These are phyloP conservation scores for Hylaeus volcanicus DNA, from an alignment of 1,140 invertebrate genomes.

Conservation along the genomic window DNA sequence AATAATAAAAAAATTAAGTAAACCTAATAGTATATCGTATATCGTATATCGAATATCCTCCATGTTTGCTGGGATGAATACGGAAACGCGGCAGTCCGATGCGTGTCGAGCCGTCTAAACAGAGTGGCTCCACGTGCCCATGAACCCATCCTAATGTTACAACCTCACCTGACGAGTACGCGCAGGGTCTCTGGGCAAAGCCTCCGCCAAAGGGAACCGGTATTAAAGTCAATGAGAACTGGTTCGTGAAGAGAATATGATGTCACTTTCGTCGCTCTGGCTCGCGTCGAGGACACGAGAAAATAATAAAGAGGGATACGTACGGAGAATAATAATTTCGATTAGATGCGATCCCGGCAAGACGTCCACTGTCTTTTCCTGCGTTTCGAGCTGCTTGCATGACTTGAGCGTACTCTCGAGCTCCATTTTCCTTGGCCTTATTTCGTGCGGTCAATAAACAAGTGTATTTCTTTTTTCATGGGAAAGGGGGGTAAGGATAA, in stretches of 20 bases:
- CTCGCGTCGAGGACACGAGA: constrained; percentile 7
- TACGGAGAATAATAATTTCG: constrained; percentile 13
- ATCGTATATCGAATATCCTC: too few species aligned
- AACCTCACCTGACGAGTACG: constrained; percentile 21
- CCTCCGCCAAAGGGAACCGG: constrained; percentile 25
- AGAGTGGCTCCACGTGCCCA: neutral
- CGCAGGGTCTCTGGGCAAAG: neutral
- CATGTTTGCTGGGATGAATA: too few species aligned
- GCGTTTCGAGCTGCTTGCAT: neutral
- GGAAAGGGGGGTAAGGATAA: too few species aligned
- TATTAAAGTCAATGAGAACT: constrained; percentile 56
- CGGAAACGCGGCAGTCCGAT: too few species aligned
- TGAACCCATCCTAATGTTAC: constrained; percentile 17
- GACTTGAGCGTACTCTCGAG: neutral
- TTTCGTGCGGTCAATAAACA: neutral
- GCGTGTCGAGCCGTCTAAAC: too few species aligned
- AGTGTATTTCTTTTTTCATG: too few species aligned
- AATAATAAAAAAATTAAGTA: too few species aligned
- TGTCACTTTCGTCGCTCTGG: constrained; percentile 48
- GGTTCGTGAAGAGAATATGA: constrained; percentile 56
- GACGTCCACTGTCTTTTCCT: neutral
- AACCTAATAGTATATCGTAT: too few species aligned
- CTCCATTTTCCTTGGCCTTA: constrained; percentile 24
- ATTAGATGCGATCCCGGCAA: constrained; percentile 21
- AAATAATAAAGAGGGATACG: constrained; percentile 32